phyloP scores from a whole-genome alignment of 1,140 invertebrate genomes.

The Neodiprion lecontei region DNA sequence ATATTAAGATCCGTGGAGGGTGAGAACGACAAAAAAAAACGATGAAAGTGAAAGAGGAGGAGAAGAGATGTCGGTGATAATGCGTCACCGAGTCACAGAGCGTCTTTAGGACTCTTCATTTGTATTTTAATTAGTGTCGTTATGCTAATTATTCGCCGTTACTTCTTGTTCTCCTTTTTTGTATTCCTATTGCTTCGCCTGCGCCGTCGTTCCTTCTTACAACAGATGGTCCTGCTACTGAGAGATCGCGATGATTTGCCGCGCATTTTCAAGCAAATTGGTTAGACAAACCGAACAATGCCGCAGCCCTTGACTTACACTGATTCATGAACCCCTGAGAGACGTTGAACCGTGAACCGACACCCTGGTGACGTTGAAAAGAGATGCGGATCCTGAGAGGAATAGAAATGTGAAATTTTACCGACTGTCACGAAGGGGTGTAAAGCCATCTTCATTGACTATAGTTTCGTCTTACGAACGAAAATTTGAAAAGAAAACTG shows the following conservation, averaged over 20 bases:
- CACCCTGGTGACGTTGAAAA: no score
- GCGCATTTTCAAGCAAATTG: not conserved
- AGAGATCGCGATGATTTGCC: not conserved
- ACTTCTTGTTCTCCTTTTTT: slow-evolving; percentile 57
- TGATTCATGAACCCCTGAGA: no score
- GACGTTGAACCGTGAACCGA: no score
- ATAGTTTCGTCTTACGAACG: no score
- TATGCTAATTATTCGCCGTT: slow-evolving; percentile 62
- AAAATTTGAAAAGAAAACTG: no score
- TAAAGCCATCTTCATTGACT: no score
- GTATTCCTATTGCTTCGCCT: slow-evolving; percentile 37
- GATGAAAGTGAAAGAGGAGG: slow-evolving; percentile 6
- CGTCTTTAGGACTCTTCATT: slow-evolving; percentile 60
- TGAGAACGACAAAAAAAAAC: not conserved
- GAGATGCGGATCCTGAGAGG: no score
- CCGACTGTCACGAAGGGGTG: no score
- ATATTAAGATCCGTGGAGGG: slow-evolving; percentile 23
- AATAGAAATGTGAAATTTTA: no score
- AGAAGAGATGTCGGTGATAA: slow-evolving; percentile 48
- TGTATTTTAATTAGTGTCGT: slow-evolving; percentile 66
- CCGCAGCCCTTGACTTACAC: no score
- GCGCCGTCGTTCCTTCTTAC: slow-evolving; percentile 38
- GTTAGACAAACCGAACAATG: not conserved
- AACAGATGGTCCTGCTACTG: slow-evolving; percentile 6
- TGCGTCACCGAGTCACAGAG: slow-evolving; percentile 50